Evolutionary conservation across 2,888 invertebrate species (phyloP).

Genomic region (Lamellibrachia columna): DNA sequence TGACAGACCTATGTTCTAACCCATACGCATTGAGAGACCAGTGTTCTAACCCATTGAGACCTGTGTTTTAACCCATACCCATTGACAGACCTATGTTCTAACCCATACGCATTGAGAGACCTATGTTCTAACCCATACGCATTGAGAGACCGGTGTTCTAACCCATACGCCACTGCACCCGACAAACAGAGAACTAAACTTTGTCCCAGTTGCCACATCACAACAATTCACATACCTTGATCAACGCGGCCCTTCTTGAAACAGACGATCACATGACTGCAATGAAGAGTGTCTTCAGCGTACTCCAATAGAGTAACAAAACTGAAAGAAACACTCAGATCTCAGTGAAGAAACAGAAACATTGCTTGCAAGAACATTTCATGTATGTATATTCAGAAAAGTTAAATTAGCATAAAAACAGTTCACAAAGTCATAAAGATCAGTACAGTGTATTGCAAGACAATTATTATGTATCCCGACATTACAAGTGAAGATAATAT

Average conservation of each 20-base stretch:
- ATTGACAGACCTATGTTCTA: too few species aligned
- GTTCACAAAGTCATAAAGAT: background rate
- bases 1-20: too few species aligned
- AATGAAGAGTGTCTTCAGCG: conserved; percentile 90
- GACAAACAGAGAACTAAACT: background rate
- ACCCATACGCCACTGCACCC: background rate
- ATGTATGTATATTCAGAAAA: background rate
- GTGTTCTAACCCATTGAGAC: too few species aligned
- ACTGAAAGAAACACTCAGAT: conserved; percentile 51
- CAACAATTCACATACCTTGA: conserved; percentile 70
- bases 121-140: too few species aligned
- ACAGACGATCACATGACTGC: conserved; percentile 82
- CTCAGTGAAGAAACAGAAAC: conserved; percentile 29
- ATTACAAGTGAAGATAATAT: too few species aligned
- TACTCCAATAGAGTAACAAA: conserved; percentile 94
- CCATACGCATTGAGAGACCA: too few species aligned
- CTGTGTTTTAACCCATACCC: too few species aligned
- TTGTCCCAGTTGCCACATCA: background rate
- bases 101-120: too few species aligned
- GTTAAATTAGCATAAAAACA: background rate
- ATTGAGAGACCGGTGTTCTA: too few species aligned
- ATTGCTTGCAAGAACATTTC: background rate
- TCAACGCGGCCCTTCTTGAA: conserved; percentile 85
- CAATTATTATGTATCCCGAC: too few species aligned
- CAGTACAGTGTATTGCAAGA: too few species aligned